Evolutionary conservation across 2,113 vertebrate genomes (phyloP), one percentile per base, ranked within the genome.

Genomic region (Cinclus mexicanus): DNA sequence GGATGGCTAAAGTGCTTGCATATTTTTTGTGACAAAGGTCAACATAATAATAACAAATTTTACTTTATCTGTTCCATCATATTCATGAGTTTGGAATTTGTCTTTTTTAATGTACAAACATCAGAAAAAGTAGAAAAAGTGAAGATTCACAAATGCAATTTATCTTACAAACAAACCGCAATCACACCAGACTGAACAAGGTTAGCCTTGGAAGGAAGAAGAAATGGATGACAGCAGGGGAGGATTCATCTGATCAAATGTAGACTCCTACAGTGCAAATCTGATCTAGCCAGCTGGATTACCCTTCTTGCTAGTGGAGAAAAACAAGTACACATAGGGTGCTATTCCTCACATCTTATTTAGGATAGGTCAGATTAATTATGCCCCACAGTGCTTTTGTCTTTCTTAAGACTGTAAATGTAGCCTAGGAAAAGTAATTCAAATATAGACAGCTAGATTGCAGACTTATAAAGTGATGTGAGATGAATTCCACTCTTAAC

Each of bases 351-450:
- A 76, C 78, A 80, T 95, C 41, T 87, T 95, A 84, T 75, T 94
- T 91, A 93, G 69, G 84, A 75, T 84, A 89, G 95, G 89, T 91
- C 96, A 93, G 88, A 90, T 94, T 95, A 93, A 95, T 95, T 95
- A 97, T 57, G 63, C 65, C 95, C 92, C 29, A 44, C 75, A 53
- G 94, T 69, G 90, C 15, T 37, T 90, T 94, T 92, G 75, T 93
- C 90, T 96, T 96, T 87, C 74, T 69, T 85, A 79, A 52, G 41
- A 79, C 65, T 76, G 64, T 49, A 90, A 90, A 90, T 46, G 46
- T 29, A 87, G 53, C 33, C 75, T 65, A 83, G 57, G 67, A 94
- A 86, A 90, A 79, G 70, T 68, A 76, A 91, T 69, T 90, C 57
- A 47, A 68, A 87, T 72, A 81, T 33, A 79, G 70, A 90, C 49